Evolutionary conservation across 2,888 invertebrate species (phyloP), one percentile per base, ranked within the genome.

Genomic region (Parelbella ahira): DNA sequence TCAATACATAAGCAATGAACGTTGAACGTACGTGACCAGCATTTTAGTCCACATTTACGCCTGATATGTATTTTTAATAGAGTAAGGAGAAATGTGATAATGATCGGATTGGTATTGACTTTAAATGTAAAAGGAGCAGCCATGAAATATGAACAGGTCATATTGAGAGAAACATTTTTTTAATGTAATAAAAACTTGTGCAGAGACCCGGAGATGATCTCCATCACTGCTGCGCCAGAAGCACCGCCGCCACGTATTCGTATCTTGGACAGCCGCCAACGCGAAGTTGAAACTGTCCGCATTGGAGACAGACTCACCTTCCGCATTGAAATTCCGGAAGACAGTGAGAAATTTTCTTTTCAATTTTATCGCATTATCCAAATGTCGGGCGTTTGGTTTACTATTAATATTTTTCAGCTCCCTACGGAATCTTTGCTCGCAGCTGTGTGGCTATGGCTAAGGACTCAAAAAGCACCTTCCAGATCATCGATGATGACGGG

Each of bases 371-470:
- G 18, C 4, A 21, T 20, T 20, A 2, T 20, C 4, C 20, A 20
- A n/a, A n/a, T n/a, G n/a, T n/a, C n/a, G n/a, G n/a, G n/a, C n/a
- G n/a, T n/a, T n/a, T n/a, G n/a, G n/a, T n/a, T 12, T 18, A 21
- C 11, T 10, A 19, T 8, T 2, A 4, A 10, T 18, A 21, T 30
- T 9, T 60, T 81, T 74, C 83, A 97, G 97, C 97, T 79, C 97
- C 97, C 2, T 97, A 97, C 67, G 97, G 97, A 60, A 97, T 97
- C 64, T 97, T 97, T 73, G 97, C 97, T 25, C 92, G 97, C 71
- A 97, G 97, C 71, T 97, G 97, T 82, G 96, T 97, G 44, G 97
- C 97, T 47, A 97, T 97, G 97, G 97, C 97, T 42, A 97, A 97
- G 83, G 97, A 97, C 77, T 96, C 97, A 2, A 95, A 97, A 84